Conservation (phyloP, 2,113 vertebrate genomes). For the Salvator merianae region DNA sequence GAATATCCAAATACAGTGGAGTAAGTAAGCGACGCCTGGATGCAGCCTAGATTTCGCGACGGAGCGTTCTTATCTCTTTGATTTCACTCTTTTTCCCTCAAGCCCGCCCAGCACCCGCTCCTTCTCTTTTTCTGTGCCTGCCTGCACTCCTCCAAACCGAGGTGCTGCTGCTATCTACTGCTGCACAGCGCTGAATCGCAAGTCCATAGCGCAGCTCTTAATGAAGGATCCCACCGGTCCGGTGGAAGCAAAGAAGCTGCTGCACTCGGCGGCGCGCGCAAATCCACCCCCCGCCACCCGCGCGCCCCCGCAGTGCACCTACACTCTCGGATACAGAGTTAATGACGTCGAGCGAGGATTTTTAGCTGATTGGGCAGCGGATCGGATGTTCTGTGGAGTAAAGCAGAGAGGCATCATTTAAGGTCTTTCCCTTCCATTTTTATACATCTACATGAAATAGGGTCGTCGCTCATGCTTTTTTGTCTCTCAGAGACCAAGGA, state of each 20-base stretch:
- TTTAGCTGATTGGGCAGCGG: slow-evolving; percentile 79
- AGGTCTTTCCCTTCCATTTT: background rate
- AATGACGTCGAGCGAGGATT: slow-evolving; percentile 79
- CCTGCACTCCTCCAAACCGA: slow-evolving; percentile 19
- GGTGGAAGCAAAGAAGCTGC: too few species aligned
- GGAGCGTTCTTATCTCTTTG: background rate
- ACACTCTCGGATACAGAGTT: slow-evolving; percentile 18
- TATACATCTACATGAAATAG: slow-evolving; percentile 24
- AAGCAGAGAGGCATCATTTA: slow-evolving; percentile 72
- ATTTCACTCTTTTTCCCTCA: too few species aligned
- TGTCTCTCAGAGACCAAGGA: slow-evolving; percentile 47
- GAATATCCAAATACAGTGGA: too few species aligned
- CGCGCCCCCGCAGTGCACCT: slow-evolving; percentile 4
- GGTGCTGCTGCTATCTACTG: slow-evolving; percentile 6
- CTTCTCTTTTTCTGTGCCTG: background rate
- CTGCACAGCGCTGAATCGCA: slow-evolving; percentile 74
- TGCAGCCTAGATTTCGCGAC: too few species aligned
- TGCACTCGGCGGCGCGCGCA: slow-evolving; percentile 61
- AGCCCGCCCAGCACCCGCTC: too few species aligned
- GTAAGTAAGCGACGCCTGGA: too few species aligned
- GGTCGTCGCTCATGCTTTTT: slow-evolving; percentile 64
- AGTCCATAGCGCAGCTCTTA: slow-evolving; percentile 78
- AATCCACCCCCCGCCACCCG: background rate
- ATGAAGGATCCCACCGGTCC: slow-evolving; percentile 68
- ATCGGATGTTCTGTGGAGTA: slow-evolving; percentile 86